A percentile compares a stretch with the other conserved stretches of the same genome.
phyloP scores from a whole-genome alignment of 1,140 invertebrate species.

The Drosophila burlai region DNA sequence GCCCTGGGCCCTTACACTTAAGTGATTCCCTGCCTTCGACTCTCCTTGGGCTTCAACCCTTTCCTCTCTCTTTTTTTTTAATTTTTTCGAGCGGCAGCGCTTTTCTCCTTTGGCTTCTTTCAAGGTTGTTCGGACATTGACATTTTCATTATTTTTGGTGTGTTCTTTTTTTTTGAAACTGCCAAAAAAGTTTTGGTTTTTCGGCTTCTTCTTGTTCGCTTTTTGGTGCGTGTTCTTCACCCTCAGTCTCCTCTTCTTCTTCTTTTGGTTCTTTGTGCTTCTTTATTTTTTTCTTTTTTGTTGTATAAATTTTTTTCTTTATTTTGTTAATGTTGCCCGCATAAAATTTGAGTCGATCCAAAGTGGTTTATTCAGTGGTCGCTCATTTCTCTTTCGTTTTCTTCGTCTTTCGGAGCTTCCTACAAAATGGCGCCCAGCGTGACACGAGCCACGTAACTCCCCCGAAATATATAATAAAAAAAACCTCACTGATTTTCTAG shows the following conservation, averaged over 20 bases:
- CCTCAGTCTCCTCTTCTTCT: slow-evolving; percentile 37
- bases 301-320: slow-evolving; percentile 22
- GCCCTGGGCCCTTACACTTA: slow-evolving; percentile 72
- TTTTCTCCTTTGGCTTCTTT: slow-evolving; percentile 84
- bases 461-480: background rate
- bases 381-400: slow-evolving; percentile 64
- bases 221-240: slow-evolving; percentile 69
- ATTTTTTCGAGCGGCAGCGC: slow-evolving; percentile 50
- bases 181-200: slow-evolving; percentile 71
- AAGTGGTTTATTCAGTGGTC: slow-evolving; percentile 61
- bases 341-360: slow-evolving; percentile 74
- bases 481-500: slow-evolving; percentile 30
- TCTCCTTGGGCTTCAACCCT: slow-evolving; percentile 18
- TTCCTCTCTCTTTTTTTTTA: slow-evolving; percentile 20
- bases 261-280: slow-evolving; percentile 42
- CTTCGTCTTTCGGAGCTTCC: slow-evolving; percentile 22
- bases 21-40: slow-evolving; percentile 50
- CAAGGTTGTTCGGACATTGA: slow-evolving; percentile 85
- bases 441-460: slow-evolving; percentile 71
- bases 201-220: slow-evolving; percentile 49
- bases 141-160: slow-evolving; percentile 80
- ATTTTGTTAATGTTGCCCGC: slow-evolving; percentile 74
- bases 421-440: slow-evolving; percentile 62
- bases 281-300: slow-evolving; percentile 16
- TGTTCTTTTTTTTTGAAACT: slow-evolving; percentile 37